Evolutionary conservation across 2,888 invertebrate genomes (phyloP).

Genomic region (Patella caerulea): DNA sequence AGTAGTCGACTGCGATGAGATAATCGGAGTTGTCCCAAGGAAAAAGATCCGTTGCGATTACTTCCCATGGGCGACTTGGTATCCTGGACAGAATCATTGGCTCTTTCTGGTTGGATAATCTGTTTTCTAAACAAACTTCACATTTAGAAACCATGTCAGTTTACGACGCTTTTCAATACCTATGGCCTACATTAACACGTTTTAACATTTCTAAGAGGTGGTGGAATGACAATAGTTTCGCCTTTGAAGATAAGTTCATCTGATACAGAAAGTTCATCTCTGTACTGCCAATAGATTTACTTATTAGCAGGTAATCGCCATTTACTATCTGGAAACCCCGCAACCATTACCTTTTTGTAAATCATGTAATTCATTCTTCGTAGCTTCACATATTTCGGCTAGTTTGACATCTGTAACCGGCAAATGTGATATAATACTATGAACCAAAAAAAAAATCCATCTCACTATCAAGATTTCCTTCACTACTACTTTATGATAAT

Average conservation of each 20-base stretch:
- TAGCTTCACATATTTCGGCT: no score
- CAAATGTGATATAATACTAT: no score
- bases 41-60: constrained; percentile 36
- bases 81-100: no score
- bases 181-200: constrained; percentile 27
- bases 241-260: constrained; percentile 16
- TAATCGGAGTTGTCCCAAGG: constrained; percentile 28
- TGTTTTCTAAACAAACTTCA: no score
- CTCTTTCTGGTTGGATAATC: no score
- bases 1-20: constrained; percentile 35
- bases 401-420: no score
- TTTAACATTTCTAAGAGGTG: constrained; percentile 22
- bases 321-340: no score
- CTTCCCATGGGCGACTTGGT: constrained; percentile 31
- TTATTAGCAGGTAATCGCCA: no score
- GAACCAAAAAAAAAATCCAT: no score
- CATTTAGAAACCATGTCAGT: constrained; percentile 8
- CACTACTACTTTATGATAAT: constrained; percentile 29
- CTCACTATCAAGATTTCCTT: background rate
- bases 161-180: constrained; percentile 19
- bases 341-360: no score
- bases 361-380: no score
- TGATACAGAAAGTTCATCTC: constrained; percentile 11
- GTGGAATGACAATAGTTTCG: constrained; percentile 13
- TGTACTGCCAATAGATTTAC: background rate